Conservation (phyloP, 2,113 vertebrate genomes). For the Mionectes macconnelli region DNA sequence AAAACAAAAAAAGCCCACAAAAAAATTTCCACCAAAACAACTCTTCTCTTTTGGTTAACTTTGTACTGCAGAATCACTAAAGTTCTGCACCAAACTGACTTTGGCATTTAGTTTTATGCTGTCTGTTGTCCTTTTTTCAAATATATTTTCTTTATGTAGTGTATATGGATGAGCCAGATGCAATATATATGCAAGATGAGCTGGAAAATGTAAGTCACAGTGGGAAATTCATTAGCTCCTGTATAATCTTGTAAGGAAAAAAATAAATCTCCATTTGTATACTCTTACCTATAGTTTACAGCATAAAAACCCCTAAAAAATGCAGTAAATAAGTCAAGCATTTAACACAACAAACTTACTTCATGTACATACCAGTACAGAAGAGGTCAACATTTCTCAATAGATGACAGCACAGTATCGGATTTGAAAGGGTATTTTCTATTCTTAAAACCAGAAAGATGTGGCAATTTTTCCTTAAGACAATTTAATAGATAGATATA, state of each 20-base stretch:
- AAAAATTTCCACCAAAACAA: accelerated
- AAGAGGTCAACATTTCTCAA: neutral
- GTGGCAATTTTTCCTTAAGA: neutral
- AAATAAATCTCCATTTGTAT: neutral
- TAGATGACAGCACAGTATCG: neutral
- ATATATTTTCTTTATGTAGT: neutral
- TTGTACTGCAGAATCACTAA: neutral
- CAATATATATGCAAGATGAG: neutral
- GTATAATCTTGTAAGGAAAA: neutral
- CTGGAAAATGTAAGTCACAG: neutral
- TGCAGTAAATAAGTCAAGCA: neutral
- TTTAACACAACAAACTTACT: neutral
- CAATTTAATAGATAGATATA: neutral
- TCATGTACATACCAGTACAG: neutral
- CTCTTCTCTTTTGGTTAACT: neutral
- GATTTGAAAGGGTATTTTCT: neutral
- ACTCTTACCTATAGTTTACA: neutral
- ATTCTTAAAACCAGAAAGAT: neutral
- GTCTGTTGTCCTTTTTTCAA: neutral
- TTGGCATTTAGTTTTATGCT: neutral
- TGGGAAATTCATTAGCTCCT: neutral
- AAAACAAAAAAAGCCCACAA: neutral
- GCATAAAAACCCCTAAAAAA: neutral
- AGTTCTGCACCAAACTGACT: neutral
- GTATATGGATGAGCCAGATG: neutral